Percentiles rank a stretch among this genome's conserved stretches.
These are phyloP conservation scores for Proisotoma minuta DNA, from an alignment of 2,888 invertebrate genomes.

Conservation along the genomic window DNA sequence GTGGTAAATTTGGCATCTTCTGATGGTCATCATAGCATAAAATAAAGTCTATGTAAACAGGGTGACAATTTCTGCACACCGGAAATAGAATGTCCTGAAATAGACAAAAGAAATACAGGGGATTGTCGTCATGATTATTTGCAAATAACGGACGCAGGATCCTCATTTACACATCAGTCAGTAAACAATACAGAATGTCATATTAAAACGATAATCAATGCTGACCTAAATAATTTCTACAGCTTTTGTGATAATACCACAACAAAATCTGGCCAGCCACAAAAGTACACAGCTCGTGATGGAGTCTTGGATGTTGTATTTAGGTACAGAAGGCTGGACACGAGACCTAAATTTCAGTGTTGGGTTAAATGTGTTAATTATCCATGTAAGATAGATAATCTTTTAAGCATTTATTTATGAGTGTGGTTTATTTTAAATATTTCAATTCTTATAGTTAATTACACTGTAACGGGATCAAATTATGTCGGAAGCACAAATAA, in stretches of 20 bases:
- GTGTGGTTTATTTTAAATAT: neutral
- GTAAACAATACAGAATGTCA: conserved; percentile 2
- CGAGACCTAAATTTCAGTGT: conserved; percentile 37
- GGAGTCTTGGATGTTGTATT: conserved; percentile 42
- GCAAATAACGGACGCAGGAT: conserved; percentile 44
- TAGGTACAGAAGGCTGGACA: conserved; percentile 20
- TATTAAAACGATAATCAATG: neutral
- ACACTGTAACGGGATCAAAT: conserved; percentile 30
- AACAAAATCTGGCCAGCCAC: neutral
- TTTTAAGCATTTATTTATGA: too few species aligned
- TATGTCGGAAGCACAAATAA: conserved; percentile 4
- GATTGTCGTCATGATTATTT: conserved; percentile 39
- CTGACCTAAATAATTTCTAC: neutral
- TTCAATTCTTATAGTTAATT: conserved; percentile 26
- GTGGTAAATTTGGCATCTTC: conserved; percentile 25
- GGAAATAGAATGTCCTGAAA: conserved; percentile 36
- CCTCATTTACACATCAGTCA: conserved; percentile 40
- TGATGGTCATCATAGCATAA: neutral
- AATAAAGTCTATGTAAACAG: conserved; percentile 16
- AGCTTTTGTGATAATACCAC: conserved; percentile 38
- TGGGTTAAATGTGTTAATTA: conserved; percentile 43
- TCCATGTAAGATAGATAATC: conserved; percentile 23
- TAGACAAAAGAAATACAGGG: conserved; percentile 30
- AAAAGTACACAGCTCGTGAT: conserved; percentile 25
- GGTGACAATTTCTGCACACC: conserved; percentile 44